Base-by-base conservation (phyloP, 2,888 invertebrate species). In the Xanthia togata region DNA sequence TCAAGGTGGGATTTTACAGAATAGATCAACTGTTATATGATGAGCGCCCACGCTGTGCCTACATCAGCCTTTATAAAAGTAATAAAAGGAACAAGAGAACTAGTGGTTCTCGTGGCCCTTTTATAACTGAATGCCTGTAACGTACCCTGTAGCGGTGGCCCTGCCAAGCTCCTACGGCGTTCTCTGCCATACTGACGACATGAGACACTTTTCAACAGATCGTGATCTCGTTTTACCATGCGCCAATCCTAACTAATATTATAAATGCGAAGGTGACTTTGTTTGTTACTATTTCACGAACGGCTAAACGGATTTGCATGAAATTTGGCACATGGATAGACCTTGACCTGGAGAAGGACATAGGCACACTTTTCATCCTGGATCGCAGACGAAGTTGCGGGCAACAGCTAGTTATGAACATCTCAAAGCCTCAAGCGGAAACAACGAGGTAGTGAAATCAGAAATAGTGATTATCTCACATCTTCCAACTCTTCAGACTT, bases 131-230 rank as follows among this genome's bases (percentile, higher is more conserved):
- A 35, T 8, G 6, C 0, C 1, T 57, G 9, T 17, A 11, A 2
- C 0, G 0, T 5, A 1, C 0, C 8, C 14, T 23, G 9, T 1
- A 38, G 20, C 23, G 14, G 3, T 23, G 38, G 8, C 5, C 6
- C 2, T 6, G 0, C 4, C 20, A 23, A 23, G 4, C 14, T 11
- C 3, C 4, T 35, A 17, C 17, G 17, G 6, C n/a, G 35, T 35
- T 35, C 11, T n/a, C 35, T 57, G 31, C 9, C 11, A 31, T 5
- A 11, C 23, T 35, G 50, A 35, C 14, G 23, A 55, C 17, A 14
- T 3, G 11, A 57, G 17, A 9, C 55, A 35, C 0, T 11, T 26
- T 1, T 26, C 1, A 20, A 41, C 44, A 47, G 2, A 67, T 50
- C 14, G 9, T 2, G 23, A 23, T 53, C 9, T 55, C 9, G 31